Evolutionary conservation across 2,888 invertebrate genomes (phyloP).

Genomic region (Synanthedon vespiformis): DNA sequence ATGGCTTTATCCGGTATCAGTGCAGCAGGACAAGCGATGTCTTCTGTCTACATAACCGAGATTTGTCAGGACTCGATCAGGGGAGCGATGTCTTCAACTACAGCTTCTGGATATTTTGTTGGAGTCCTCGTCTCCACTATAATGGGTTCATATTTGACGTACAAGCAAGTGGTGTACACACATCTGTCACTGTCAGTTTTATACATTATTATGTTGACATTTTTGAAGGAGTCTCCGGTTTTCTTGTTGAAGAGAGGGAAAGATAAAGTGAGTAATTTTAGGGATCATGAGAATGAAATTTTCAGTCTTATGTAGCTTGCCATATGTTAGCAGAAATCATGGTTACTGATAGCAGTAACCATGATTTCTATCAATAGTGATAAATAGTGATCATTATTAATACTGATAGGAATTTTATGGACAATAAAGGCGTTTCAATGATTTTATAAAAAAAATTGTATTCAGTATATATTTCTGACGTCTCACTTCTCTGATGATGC

Average conservation of each 20-base stretch:
- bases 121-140: slow-evolving; percentile 8
- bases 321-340: no score
- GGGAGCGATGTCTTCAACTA: slow-evolving; percentile 7
- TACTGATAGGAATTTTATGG: no score
- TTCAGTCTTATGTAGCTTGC: no score
- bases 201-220: slow-evolving; percentile 27
- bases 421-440: no score
- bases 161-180: slow-evolving; percentile 26
- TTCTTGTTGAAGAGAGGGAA: slow-evolving; percentile 34
- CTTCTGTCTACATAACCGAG: slow-evolving; percentile 11
- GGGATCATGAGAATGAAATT: neutral
- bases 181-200: slow-evolving; percentile 32
- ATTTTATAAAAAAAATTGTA: no score
- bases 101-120: slow-evolving; percentile 8
- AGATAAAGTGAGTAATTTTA: slow-evolving; percentile 26
- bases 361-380: no score
- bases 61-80: slow-evolving; percentile 10
- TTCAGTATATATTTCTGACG: no score
- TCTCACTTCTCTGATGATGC: no score
- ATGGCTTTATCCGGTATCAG: slow-evolving; percentile 8
- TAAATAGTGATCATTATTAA: no score
- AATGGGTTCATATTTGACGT: slow-evolving; percentile 10
- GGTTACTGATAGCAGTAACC: no score
- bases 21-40: slow-evolving; percentile 9
- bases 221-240: slow-evolving; percentile 45